A percentile compares a stretch with the other conserved stretches of the same genome.
phyloP scores from a whole-genome alignment of 2,888 invertebrate genomes.

The Choristoneura rosaceana region DNA sequence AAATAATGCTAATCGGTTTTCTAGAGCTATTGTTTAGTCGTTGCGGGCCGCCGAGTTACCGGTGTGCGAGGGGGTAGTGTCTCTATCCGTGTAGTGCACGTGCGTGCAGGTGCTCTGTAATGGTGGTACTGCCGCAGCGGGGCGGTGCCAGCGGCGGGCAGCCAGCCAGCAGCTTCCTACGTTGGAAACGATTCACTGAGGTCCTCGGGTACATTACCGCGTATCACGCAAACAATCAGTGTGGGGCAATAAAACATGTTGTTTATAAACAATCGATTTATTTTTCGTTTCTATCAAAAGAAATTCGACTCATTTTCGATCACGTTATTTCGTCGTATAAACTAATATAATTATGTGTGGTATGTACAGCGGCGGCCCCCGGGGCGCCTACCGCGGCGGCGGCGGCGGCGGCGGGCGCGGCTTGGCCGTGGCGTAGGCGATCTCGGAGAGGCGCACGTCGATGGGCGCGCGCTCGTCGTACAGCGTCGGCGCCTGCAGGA shows the following conservation, averaged over 20 bases:
- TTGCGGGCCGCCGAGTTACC: too few species aligned
- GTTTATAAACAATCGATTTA: conserved; percentile 74
- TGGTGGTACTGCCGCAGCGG: too few species aligned
- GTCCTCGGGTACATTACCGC: background rate
- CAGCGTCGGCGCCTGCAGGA: conserved; percentile 96
- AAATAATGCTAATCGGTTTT: too few species aligned
- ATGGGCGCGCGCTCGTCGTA: conserved; percentile 96
- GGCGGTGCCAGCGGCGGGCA: too few species aligned
- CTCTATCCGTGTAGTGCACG: too few species aligned
- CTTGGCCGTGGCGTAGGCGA: conserved; percentile 95
- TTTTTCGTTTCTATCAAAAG: conserved; percentile 83
- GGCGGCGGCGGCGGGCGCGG: conserved; percentile 85
- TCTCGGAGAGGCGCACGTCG: conserved; percentile 94
- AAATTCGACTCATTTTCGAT: conserved; percentile 79
- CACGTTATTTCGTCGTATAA: conserved; percentile 76
- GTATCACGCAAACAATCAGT: too few species aligned
- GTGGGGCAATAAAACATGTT: conserved; percentile 38
- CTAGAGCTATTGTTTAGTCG: too few species aligned
- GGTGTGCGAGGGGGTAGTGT: too few species aligned
- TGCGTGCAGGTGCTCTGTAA: too few species aligned
- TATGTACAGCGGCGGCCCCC: conserved; percentile 58
- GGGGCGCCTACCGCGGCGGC: conserved; percentile 46
- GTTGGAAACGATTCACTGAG: background rate
- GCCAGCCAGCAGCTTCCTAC: too few species aligned
- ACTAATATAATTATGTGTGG: conserved; percentile 70